Evolutionary conservation across 2,888 invertebrate species (phyloP).

Genomic region (Hirtodrosophila cameraria): DNA sequence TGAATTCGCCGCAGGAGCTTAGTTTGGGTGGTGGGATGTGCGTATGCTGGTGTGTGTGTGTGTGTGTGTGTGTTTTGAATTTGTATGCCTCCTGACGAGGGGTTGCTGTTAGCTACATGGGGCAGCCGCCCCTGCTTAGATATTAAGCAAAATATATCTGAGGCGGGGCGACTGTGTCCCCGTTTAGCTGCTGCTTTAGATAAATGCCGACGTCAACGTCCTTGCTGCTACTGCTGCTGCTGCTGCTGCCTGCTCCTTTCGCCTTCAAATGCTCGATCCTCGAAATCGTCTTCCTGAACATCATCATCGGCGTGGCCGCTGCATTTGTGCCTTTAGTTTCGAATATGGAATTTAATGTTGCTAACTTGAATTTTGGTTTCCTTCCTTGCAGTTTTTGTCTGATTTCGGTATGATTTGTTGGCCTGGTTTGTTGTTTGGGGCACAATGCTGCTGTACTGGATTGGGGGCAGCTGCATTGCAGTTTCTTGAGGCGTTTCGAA

Average conservation of each 20-base stretch:
- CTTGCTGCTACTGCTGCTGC: conserved; percentile 31
- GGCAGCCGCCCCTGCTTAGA: conserved; percentile 72
- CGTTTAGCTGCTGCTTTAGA: conserved; percentile 65
- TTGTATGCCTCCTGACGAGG: conserved; percentile 61
- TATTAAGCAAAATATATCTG: conserved; percentile 70
- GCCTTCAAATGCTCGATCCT: conserved; percentile 73
- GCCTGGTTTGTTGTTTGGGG: conserved; percentile 59
- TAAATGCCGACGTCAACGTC: conserved; percentile 42
- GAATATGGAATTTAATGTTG: conserved; percentile 32
- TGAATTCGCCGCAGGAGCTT: conserved; percentile 68
- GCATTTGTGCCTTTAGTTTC: conserved; percentile 38
- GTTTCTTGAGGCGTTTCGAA: conserved; percentile 42
- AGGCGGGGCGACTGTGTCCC: conserved; percentile 59
- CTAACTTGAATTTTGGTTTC: conserved; percentile 73
- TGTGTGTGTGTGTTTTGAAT: conserved; percentile 24
- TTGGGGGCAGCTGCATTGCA: conserved; percentile 40
- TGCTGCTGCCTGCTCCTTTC: conserved; percentile 44
- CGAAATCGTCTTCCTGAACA: conserved; percentile 44
- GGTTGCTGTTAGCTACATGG: conserved; percentile 52
- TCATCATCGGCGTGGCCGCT: conserved; percentile 43
- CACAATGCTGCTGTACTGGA: conserved; percentile 41
- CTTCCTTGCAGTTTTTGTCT: conserved; percentile 71
- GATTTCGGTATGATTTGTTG: conserved; percentile 61
- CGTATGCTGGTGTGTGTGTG: conserved; percentile 43
- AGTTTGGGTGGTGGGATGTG: conserved; percentile 36